Conservation (phyloP, 2,797 vertebrate genomes). For the Lerista edwardsae region DNA sequence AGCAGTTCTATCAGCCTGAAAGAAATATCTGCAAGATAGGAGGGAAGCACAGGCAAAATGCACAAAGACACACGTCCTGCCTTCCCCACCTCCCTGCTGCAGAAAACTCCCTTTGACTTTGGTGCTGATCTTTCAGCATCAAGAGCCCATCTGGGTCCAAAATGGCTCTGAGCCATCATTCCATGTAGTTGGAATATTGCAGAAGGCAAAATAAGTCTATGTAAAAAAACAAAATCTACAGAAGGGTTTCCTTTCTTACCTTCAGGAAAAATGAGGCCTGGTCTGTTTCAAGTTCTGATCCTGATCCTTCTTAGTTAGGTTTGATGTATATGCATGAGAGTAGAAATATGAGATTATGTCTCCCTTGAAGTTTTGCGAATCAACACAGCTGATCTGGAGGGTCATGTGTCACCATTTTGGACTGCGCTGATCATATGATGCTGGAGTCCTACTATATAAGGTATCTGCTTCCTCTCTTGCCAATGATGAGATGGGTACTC, state of each 20-base stretch:
- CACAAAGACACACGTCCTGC: background rate
- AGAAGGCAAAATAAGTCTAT: background rate
- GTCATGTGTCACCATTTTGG: slow-evolving; percentile 78
- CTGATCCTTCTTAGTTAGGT: background rate
- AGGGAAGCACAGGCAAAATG: background rate
- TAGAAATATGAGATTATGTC: background rate
- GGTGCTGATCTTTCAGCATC: background rate
- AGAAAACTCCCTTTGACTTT: background rate
- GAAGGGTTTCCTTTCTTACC: slow-evolving; percentile 24
- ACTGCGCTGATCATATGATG: slow-evolving; percentile 72
- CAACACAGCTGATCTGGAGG: slow-evolving; percentile 38
- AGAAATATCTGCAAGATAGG: background rate
- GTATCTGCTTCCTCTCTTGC: slow-evolving; percentile 62
- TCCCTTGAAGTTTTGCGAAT: background rate
- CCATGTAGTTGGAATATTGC: background rate
- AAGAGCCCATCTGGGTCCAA: background rate
- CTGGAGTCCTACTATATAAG: slow-evolving; percentile 61
- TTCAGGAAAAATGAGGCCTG: slow-evolving; percentile 6
- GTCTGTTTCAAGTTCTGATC: accelerated
- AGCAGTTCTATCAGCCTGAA: background rate
- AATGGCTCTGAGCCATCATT: background rate
- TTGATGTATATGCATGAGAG: accelerated
- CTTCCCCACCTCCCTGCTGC: background rate
- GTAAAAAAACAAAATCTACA: accelerated
- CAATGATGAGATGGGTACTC: background rate